A percentile compares a stretch with the other conserved stretches of the same genome.
These are phyloP conservation scores for Heteronetta atricapilla DNA, from an alignment of 2,113 vertebrate species.

Conservation along the genomic window DNA sequence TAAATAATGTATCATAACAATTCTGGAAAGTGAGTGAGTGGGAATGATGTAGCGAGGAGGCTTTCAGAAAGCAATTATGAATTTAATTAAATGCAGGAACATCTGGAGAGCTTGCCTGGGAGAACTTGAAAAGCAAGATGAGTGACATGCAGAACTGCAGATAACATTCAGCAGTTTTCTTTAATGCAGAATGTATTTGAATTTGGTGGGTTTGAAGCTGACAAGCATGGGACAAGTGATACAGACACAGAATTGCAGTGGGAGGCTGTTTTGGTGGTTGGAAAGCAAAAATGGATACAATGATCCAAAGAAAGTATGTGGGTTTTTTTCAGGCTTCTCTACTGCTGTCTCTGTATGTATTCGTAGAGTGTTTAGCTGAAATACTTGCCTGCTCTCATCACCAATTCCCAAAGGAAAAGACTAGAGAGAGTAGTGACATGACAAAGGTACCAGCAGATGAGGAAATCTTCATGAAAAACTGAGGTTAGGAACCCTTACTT, in stretches of 20 bases:
- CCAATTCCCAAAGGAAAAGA: not conserved
- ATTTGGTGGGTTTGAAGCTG: not conserved
- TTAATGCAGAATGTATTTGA: not conserved
- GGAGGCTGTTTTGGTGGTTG: not conserved
- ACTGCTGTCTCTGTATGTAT: not conserved
- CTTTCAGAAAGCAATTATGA: constrained; percentile 14
- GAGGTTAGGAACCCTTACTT: not conserved
- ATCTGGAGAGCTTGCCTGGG: constrained; percentile 29
- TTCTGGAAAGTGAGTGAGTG: not conserved
- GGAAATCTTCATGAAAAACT: not conserved
- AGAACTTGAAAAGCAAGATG: constrained; percentile 32
- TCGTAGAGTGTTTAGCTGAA: not conserved
- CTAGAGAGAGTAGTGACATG: not conserved
- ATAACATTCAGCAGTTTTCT: not conserved
- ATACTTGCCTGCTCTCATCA: not conserved
- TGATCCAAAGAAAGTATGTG: not conserved
- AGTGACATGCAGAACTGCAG: not conserved
- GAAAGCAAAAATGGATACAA: not conserved
- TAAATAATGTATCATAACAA: not conserved
- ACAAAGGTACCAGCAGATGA: not conserved
- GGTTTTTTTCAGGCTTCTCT: not conserved
- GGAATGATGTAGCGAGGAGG: not conserved
- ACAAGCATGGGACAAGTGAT: not conserved
- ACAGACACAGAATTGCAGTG: not conserved
- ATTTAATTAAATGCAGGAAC: constrained; percentile 47